Conservation (phyloP, 2,888 invertebrate species). For the Tuta absoluta region DNA sequence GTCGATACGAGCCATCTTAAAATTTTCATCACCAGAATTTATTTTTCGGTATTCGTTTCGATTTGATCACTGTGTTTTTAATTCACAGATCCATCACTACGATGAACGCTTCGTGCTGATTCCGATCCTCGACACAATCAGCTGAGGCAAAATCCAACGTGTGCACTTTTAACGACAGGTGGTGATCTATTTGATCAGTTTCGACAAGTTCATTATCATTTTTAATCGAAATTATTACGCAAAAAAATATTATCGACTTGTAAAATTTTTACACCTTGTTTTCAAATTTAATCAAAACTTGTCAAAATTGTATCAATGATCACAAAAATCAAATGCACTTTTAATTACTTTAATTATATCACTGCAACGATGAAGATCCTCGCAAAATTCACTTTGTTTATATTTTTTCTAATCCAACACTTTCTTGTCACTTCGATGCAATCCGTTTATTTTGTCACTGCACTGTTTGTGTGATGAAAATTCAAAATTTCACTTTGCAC, state of each 20-base stretch:
- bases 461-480: conserved; percentile 65
- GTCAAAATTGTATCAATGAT: conserved; percentile 46
- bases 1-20: background rate
- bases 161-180: conserved; percentile 51
- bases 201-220: conserved; percentile 36
- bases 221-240: background rate
- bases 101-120: conserved; percentile 58
- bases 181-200: conserved; percentile 46
- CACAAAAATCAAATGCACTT: conserved; percentile 51
- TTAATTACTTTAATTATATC: conserved; percentile 55
- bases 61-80: conserved; percentile 18
- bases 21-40: background rate
- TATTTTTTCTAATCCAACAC: conserved; percentile 43
- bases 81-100: conserved; percentile 35
- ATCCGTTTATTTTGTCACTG: conserved; percentile 72
- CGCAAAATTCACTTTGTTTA: conserved; percentile 38
- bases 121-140: conserved; percentile 52
- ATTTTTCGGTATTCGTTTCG: conserved; percentile 11
- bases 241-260: background rate
- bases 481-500: conserved; percentile 70
- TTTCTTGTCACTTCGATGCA: conserved; percentile 57
- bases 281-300: conserved; percentile 37
- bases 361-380: conserved; percentile 55
- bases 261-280: conserved; percentile 3
- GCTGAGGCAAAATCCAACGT: conserved; percentile 60